Evolutionary conservation across 2,113 vertebrate species (phyloP), one percentile per base, ranked within the genome.

Genomic region (Engystomops pustulosus): DNA sequence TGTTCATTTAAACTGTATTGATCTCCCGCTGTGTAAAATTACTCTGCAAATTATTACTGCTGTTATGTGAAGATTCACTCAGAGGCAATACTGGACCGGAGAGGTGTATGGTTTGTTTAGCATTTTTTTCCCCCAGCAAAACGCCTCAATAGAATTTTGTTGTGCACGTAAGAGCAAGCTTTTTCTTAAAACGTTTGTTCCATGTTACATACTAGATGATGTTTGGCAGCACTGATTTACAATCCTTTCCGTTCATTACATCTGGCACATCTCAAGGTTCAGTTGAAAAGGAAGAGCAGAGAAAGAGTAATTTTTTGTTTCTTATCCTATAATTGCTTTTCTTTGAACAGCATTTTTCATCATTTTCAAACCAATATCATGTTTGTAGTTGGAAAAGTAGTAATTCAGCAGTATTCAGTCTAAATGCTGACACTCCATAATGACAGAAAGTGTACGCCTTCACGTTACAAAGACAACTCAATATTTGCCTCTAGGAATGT

Each of bases 251-350:
- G 9, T 67, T 67, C 32, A 20, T 67, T 36, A 67, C 30, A 67
- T 36, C 62, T 20, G 60, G 30, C 30, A 36, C 30, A 67, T 67
- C 62, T 67, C 62, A 36, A 20, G 32, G 15, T 36, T 18, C 15
- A 67, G 62, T 67, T 67, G 30, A 67, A 67, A 67, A 18, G 62
- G 32, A 12, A 67, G 18, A 67, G 32, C 62, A 20, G 10, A 67
- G 27, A 34, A 36, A 67, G 15, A 67, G 62, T 67, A 67, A 34
- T 34, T 67, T 36, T 67, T 18, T 20, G 32, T 36, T 34, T 67
- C 62, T 67, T 36, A 67, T 67, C 62, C 62, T 36, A 36, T 67
- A 67, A 67, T 67, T 67, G 62, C 62, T 67, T 67, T 36, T 67
- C 62, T 67, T 67, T 36, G 62, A 67, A 67, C 30, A 36, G 58